phyloP scores from a whole-genome alignment of 2,113 vertebrate species.

The Brachypodius melanocephalos region DNA sequence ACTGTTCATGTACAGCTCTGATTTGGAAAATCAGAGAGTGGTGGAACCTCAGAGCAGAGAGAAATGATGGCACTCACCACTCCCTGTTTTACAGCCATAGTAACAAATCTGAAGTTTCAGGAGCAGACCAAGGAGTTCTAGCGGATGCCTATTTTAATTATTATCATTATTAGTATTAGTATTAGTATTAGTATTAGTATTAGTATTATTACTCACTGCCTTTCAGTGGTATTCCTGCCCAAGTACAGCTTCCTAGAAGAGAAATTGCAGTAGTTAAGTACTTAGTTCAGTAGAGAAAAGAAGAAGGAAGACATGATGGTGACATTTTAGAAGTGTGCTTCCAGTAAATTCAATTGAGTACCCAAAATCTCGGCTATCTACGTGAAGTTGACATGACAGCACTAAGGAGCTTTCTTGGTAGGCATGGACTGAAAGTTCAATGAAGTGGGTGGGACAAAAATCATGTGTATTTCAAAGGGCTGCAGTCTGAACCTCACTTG shows the following conservation, averaged over 20 bases:
- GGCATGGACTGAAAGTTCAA: neutral
- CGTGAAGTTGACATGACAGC: neutral
- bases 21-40: neutral
- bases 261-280: neutral
- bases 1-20: neutral
- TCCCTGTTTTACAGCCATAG: neutral
- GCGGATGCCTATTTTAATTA: neutral
- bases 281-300: neutral
- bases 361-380: neutral
- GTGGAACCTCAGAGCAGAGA: neutral
- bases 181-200: neutral
- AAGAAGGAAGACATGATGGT: neutral
- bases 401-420: neutral
- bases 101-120: neutral
- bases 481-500: neutral
- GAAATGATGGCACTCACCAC: neutral
- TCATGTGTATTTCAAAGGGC: neutral
- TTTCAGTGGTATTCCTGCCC: neutral
- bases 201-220: neutral
- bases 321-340: neutral
- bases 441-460: neutral
- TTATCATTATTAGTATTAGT: neutral
- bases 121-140: neutral
- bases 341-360: neutral
- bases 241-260: neutral